Evolutionary conservation across 2,113 vertebrate genomes (phyloP).

Genomic region (Heloderma charlesbogerti): DNA sequence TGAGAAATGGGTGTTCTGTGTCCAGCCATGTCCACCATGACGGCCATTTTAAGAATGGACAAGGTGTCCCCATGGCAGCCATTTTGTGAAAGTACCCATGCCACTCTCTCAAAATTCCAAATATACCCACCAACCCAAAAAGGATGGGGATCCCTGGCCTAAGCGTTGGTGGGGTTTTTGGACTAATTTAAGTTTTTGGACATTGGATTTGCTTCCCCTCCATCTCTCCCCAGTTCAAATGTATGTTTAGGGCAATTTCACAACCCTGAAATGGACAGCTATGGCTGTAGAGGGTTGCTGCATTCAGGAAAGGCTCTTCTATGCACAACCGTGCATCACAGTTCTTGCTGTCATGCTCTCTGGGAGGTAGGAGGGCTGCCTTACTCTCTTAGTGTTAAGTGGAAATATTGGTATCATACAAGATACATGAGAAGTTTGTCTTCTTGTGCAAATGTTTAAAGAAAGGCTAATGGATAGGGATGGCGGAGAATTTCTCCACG

Average conservation of each 20-base stretch:
- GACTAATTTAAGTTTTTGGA: not conserved
- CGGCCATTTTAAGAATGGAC: too few relatives aligned
- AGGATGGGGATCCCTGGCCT: too few relatives aligned
- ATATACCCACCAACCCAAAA: too few relatives aligned
- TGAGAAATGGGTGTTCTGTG: too few relatives aligned
- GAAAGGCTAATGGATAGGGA: too few relatives aligned
- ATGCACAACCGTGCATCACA: not conserved
- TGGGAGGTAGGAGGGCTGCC: not conserved
- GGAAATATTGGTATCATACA: not conserved
- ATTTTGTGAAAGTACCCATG: too few relatives aligned
- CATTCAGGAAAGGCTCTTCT: not conserved
- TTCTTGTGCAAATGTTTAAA: not conserved
- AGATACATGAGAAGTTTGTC: not conserved
- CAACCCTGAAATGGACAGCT: not conserved
- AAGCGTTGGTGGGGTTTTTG: not conserved
- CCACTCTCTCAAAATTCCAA: too few relatives aligned
- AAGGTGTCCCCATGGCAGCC: too few relatives aligned
- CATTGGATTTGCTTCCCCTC: not conserved
- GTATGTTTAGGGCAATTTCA: not conserved
- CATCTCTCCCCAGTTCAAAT: not conserved
- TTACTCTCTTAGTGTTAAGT: not conserved
- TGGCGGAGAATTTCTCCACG: too few relatives aligned
- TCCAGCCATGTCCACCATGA: too few relatives aligned
- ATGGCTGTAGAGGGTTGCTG: not conserved
- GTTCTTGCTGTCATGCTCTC: not conserved